phyloP scores from a whole-genome alignment of 1,140 invertebrate species.

The Anagrus nilaparvatae region DNA sequence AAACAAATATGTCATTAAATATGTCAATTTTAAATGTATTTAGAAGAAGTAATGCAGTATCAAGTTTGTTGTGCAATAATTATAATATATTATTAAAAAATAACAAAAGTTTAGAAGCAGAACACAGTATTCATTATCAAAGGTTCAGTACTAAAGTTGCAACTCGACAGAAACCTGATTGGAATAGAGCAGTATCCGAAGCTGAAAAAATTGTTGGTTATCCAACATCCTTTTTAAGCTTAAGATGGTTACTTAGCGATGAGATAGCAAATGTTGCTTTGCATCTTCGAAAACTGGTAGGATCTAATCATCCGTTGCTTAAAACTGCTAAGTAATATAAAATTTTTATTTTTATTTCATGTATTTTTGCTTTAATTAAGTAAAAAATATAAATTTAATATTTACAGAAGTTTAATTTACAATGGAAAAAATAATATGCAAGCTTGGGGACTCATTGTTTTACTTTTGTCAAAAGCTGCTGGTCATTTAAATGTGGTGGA shows the following conservation, averaged over 20 bases:
- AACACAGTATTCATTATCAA: too few species aligned
- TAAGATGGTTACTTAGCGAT: conserved; percentile 82
- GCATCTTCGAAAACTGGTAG: conserved; percentile 83
- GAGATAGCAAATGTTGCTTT: conserved; percentile 89
- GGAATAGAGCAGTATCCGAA: conserved; percentile 83
- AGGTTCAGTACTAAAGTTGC: too few species aligned
- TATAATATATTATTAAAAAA: conserved; percentile 12
- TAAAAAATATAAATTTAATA: neutral
- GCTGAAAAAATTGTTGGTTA: conserved; percentile 94
- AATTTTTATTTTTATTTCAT: conserved; percentile 1
- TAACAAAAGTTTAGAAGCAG: too few species aligned
- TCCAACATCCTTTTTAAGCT: conserved; percentile 86
- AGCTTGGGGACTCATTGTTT: conserved; percentile 82
- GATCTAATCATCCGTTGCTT: conserved; percentile 85
- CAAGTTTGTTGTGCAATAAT: conserved; percentile 19
- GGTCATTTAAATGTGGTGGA: conserved; percentile 69
- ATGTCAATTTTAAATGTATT: conserved; percentile 21
- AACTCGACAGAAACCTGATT: conserved; percentile 57
- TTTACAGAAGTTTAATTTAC: conserved; percentile 63
- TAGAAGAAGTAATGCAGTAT: conserved; percentile 19
- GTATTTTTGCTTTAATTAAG: conserved; percentile 3
- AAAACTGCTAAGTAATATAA: conserved; percentile 82
- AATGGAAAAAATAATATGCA: conserved; percentile 89
- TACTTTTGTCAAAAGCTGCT: conserved; percentile 84
- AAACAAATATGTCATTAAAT: conserved; percentile 27